Evolutionary conservation across 1,140 invertebrate genomes (phyloP).

Genomic region (Epicauta chinensis): DNA sequence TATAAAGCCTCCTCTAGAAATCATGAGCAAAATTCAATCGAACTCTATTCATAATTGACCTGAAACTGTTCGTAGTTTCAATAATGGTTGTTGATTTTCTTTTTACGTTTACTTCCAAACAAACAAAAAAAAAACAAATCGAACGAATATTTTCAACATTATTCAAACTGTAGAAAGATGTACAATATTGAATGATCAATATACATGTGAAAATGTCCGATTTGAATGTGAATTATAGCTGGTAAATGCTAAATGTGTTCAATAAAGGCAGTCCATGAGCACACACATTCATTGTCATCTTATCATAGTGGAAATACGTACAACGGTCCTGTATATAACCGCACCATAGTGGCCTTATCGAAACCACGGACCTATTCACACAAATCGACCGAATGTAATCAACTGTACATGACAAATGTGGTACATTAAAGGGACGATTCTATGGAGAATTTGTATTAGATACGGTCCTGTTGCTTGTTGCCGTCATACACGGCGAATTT

Average conservation of each 20-base stretch:
- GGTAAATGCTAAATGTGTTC: conserved; percentile 13
- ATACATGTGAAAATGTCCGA: neutral
- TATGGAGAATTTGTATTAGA: conserved; percentile 9
- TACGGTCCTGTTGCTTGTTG: neutral
- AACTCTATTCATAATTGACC: too few species aligned
- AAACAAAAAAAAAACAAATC: too few species aligned
- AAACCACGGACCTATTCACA: conserved; percentile 29
- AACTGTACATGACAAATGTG: conserved; percentile 34
- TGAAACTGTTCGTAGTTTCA: too few species aligned
- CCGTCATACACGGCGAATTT: too few species aligned
- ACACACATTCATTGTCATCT: conserved; percentile 30
- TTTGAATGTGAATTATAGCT: conserved; percentile 8
- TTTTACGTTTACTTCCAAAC: too few species aligned
- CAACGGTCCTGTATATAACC: conserved; percentile 18
- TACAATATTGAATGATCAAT: too few species aligned
- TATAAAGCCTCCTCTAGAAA: too few species aligned
- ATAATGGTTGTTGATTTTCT: too few species aligned
- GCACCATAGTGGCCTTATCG: conserved; percentile 24
- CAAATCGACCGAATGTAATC: conserved; percentile 32
- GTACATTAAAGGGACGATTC: conserved; percentile 24
- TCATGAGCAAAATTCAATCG: too few species aligned
- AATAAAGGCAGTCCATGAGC: conserved; percentile 16
- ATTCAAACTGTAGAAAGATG: too few species aligned
- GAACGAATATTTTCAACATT: too few species aligned
- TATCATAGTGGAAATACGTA: conserved; percentile 20